These are phyloP conservation scores for Saguinus imperator DNA, from an alignment of 2,113 vertebrate genomes.

Conservation along the genomic window DNA sequence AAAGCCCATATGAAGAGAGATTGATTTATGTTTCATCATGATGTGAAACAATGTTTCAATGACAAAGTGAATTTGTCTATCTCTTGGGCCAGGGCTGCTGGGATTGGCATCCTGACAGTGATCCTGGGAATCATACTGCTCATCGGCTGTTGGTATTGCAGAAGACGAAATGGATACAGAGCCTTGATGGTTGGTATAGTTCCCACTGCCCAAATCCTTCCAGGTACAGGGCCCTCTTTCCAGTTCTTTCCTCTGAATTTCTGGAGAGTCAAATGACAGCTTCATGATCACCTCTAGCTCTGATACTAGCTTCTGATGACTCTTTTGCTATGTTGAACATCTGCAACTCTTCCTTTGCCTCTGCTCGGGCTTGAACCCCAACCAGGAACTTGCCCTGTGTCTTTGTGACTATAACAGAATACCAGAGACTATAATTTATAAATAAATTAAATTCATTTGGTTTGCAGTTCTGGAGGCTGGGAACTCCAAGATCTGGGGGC, in stretches of 20 bases:
- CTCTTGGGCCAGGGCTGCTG: conserved; percentile 87
- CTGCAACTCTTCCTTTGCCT: conserved; percentile 2
- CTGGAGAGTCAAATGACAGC: not conserved
- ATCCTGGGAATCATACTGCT: conserved; percentile 90
- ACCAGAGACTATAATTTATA: not conserved
- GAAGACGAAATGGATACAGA: conserved; percentile 91
- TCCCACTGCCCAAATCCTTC: not conserved
- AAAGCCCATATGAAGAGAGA: not conserved
- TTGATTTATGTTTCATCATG: not conserved
- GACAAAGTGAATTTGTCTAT: not conserved
- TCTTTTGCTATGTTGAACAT: not conserved
- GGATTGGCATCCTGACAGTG: conserved; percentile 90
- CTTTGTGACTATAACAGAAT: not conserved
- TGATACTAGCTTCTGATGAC: not conserved
- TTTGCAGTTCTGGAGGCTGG: not conserved
- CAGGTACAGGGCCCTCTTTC: not conserved
- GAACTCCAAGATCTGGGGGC: not conserved
- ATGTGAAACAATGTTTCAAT: not conserved
- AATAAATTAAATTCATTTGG: not conserved
- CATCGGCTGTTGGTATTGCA: conserved; percentile 94
- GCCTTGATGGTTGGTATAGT: conserved; percentile 87
- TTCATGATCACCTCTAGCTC: not conserved
- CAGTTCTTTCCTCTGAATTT: conserved; percentile 19
- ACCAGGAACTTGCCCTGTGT: not conserved
- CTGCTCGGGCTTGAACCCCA: not conserved